Percentiles rank a stretch among this genome's conserved stretches.
Conservation (phyloP, 2,797 vertebrate genomes). For the Glossophaga mutica region DNA sequence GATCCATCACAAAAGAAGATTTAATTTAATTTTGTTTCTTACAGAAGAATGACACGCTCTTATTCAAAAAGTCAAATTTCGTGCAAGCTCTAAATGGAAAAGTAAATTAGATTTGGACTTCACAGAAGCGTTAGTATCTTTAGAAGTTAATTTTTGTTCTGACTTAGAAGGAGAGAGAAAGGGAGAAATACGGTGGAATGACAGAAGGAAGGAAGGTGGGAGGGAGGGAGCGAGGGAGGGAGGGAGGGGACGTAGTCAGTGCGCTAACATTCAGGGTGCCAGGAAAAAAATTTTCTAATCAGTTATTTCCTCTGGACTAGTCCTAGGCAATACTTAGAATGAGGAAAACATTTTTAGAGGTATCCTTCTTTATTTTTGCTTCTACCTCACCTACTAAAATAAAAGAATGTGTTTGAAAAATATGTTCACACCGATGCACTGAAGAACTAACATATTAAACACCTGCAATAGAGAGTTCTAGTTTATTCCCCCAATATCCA, state of each 20-base stretch:
- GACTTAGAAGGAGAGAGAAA: background rate
- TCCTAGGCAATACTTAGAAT: background rate
- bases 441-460: background rate
- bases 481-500: background rate
- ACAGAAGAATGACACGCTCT: background rate
- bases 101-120: background rate
- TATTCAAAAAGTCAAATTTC: conserved; percentile 6
- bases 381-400: background rate
- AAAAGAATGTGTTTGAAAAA: conserved; percentile 20
- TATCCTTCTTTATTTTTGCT: background rate
- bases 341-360: background rate
- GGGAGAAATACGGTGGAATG: rapidly evolving
- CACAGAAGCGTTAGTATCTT: background rate
- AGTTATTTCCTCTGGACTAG: background rate
- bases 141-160: background rate
- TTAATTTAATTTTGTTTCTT: conserved; percentile 4
- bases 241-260: rapidly evolving
- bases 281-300: background rate
- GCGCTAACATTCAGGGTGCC: background rate
- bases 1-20: background rate
- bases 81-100: background rate
- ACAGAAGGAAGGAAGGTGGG: rapidly evolving
- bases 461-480: background rate
- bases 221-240: rapidly evolving
- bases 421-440: background rate